A percentile compares a stretch with the other conserved stretches of the same genome.
Evolutionary conservation across 2,113 vertebrate genomes (phyloP).

Genomic region (Gadus chalcogrammus): DNA sequence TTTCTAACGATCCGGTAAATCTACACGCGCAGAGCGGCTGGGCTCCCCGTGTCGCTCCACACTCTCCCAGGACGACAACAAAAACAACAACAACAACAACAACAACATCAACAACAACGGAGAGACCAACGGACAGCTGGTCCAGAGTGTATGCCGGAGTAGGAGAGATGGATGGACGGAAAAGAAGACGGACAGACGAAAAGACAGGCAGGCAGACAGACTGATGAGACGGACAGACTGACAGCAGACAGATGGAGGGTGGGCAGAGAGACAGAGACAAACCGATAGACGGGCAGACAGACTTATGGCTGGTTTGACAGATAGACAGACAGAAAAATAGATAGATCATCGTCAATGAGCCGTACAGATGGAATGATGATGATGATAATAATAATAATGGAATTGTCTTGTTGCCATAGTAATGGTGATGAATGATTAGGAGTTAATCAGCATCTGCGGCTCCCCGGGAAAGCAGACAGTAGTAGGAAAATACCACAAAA

Average conservation of each 20-base stretch:
- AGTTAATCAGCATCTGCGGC: background rate
- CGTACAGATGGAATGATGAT: constrained; percentile 17
- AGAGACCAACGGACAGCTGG: background rate
- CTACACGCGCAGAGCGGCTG: constrained; percentile 21
- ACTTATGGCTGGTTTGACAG: background rate
- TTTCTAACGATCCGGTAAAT: constrained; percentile 54
- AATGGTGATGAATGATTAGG: constrained; percentile 2
- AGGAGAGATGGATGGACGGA: background rate
- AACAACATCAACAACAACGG: background rate
- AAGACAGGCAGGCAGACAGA: background rate
- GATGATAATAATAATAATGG: background rate
- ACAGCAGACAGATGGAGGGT: background rate
- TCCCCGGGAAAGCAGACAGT: too few relatives aligned
- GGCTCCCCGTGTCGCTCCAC: background rate
- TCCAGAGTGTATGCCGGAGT: background rate
- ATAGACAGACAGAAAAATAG: background rate
- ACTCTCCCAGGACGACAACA: too few relatives aligned
- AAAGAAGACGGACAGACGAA: background rate
- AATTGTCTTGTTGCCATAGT: constrained; percentile 1
- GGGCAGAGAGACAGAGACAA: background rate
- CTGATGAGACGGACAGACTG: background rate
- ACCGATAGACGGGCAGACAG: background rate
- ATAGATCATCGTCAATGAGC: constrained; percentile 7
- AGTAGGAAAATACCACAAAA: too few relatives aligned
- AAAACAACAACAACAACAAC: background rate